phyloP scores from a whole-genome alignment of 2,888 invertebrate species.

The Eucriotettix oculatus region DNA sequence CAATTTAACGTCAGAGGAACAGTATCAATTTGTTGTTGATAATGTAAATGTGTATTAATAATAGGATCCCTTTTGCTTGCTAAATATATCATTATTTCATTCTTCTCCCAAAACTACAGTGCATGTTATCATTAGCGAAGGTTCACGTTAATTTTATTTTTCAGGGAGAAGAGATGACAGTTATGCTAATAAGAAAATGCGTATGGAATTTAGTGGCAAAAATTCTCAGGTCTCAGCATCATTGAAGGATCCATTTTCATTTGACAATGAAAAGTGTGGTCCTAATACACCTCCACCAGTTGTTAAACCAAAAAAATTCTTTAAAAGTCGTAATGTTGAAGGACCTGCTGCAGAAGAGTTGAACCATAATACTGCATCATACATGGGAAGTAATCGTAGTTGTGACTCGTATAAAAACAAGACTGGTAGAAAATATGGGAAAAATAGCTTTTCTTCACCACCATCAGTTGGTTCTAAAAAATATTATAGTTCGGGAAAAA shows the following conservation, averaged over 20 bases:
- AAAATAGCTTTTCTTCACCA: slow-evolving; percentile 2
- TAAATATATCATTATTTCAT: too few species aligned
- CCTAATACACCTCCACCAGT: slow-evolving; percentile 24
- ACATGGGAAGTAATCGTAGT: slow-evolving; percentile 8
- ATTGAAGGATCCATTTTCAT: slow-evolving; percentile 25
- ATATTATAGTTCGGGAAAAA: slow-evolving; percentile 10
- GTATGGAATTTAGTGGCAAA: slow-evolving; percentile 24
- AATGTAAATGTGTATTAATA: too few species aligned
- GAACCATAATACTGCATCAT: slow-evolving; percentile 17
- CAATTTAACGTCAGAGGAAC: too few species aligned
- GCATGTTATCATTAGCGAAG: too few species aligned
- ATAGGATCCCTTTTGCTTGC: too few species aligned
- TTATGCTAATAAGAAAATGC: slow-evolving; percentile 21
- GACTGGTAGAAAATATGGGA: slow-evolving; percentile 8
- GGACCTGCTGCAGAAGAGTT: slow-evolving; percentile 21
- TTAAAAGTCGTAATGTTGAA: slow-evolving; percentile 63
- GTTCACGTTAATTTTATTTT: slow-evolving; percentile 5
- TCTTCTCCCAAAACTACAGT: too few species aligned
- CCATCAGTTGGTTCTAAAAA: slow-evolving; percentile 29
- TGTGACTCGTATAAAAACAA: slow-evolving; percentile 7
- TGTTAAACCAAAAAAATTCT: slow-evolving; percentile 72
- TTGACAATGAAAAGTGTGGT: slow-evolving; percentile 19
- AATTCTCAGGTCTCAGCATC: slow-evolving; percentile 19
- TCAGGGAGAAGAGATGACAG: slow-evolving; percentile 23
- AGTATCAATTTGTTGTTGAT: too few species aligned